Base-by-base conservation (phyloP, 1,140 invertebrate species). In the Apis laboriosa region DNA sequence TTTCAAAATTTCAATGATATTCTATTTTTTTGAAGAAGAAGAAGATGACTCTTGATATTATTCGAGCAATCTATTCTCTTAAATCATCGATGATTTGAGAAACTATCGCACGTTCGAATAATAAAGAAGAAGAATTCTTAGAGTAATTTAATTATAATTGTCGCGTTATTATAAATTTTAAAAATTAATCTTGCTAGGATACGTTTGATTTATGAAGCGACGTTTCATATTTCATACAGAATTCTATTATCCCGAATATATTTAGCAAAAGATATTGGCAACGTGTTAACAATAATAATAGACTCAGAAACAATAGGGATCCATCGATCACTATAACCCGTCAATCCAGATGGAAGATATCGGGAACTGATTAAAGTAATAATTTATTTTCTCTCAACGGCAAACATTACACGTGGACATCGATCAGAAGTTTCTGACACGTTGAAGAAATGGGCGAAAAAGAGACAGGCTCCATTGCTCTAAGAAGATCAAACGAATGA, bases 401-500 rank as follows among this genome's bases (percentile, higher is more conserved):
- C 15, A 63, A 80, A 63, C 70, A 73, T 80, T 28, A 24, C 19
- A 2, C 49, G 9, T 49, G 70, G 70, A 43, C 77, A 80, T 80
- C 58, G 70, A 73, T 80, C 77, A 80, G 56, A 73, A 80, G 21
- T 73, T 64, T 73, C 7, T 24, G 77, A 80, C 58, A 24, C 28
- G 9, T 19, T 19, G 15, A 63, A 21, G 70, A 60, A 72, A 53
- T 19, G 15, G 24, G 28, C 19, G 12, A 17, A 60, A 79, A 53
- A 24, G 68, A n/a, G 28, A 79, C 19, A 13, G 15, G 15, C 34
- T 12, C 1, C 24, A 34, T 55, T 58, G n/a, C 71, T 4, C 19
- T 11, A 9, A 15, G 12, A 85, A 87, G 80, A 85, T 85, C 84
- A 74, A 88, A 86, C 53, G 80, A 60, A 72, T 61, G 34, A 43